phyloP scores from a whole-genome alignment of 2,797 vertebrate species.

The Thunnus albacares region DNA sequence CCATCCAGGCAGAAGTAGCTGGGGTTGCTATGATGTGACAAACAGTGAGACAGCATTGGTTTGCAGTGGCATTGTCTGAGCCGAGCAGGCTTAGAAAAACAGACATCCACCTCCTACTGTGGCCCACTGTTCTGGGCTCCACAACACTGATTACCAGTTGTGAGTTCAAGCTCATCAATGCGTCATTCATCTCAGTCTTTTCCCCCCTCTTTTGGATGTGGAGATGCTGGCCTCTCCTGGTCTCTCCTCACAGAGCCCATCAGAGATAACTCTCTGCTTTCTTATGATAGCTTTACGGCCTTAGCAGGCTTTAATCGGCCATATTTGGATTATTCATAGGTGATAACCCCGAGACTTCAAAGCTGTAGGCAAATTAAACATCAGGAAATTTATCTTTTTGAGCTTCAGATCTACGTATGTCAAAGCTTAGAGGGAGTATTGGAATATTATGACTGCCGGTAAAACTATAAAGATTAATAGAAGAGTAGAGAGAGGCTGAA shows the following conservation, averaged over 20 bases:
- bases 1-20: conserved; percentile 16
- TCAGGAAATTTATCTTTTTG: conserved; percentile 62
- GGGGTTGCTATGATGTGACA: conserved; percentile 47
- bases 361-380: conserved; percentile 58
- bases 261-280: conserved; percentile 54
- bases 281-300: conserved; percentile 62
- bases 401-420: conserved; percentile 48
- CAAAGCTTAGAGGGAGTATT: conserved; percentile 40
- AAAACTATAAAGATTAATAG: conserved; percentile 46
- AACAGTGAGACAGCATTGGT: conserved; percentile 50
- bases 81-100: conserved; percentile 56
- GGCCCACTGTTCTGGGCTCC: conserved; percentile 52
- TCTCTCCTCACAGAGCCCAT: conserved; percentile 35
- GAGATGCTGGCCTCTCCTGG: conserved; percentile 18
- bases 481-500: conserved; percentile 23
- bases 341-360: conserved; percentile 58
- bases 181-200: conserved; percentile 32
- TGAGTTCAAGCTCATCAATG: conserved; percentile 25
- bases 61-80: conserved; percentile 53
- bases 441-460: conserved; percentile 49
- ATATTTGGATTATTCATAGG: conserved; percentile 62
- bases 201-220: conserved; percentile 24
- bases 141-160: conserved; percentile 51
- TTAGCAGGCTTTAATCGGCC: conserved; percentile 43
- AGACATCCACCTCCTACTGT: conserved; percentile 58